Evolutionary conservation across 2,113 vertebrate genomes (phyloP).

Genomic region (Amphilophus citrinellus): DNA sequence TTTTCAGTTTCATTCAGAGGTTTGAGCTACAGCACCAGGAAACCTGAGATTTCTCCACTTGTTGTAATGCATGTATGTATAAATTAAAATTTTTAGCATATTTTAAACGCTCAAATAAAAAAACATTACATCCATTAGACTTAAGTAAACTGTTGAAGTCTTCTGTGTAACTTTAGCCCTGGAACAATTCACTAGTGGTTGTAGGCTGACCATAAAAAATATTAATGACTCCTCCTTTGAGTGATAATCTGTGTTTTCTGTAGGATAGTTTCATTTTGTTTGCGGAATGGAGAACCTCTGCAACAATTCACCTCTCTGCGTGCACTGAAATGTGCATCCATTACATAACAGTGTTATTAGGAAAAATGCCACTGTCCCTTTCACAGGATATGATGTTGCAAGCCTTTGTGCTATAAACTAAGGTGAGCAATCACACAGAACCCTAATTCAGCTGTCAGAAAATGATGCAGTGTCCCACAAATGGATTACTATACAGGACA

Average conservation of each 20-base stretch:
- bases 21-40: no score
- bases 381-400: constrained; percentile 27
- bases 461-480: constrained; percentile 60
- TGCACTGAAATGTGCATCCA: background rate
- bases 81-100: background rate
- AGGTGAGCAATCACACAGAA: constrained; percentile 48
- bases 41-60: no score
- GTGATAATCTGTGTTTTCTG: background rate
- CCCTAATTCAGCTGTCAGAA: constrained; percentile 60
- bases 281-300: background rate
- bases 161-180: background rate
- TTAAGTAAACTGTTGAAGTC: background rate
- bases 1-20: no score
- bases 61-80: background rate
- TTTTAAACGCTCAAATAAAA: background rate
- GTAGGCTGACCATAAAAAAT: background rate
- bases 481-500: constrained; percentile 64
- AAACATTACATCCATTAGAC: background rate
- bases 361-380: constrained; percentile 13
- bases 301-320: background rate
- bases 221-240: fast-evolving
- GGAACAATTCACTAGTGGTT: background rate
- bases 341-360: constrained; percentile 24
- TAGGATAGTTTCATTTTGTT: background rate
- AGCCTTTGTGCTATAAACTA: constrained; percentile 54